phyloP scores from a whole-genome alignment of 2,113 vertebrate species.

The Chlamydotis undulata region DNA sequence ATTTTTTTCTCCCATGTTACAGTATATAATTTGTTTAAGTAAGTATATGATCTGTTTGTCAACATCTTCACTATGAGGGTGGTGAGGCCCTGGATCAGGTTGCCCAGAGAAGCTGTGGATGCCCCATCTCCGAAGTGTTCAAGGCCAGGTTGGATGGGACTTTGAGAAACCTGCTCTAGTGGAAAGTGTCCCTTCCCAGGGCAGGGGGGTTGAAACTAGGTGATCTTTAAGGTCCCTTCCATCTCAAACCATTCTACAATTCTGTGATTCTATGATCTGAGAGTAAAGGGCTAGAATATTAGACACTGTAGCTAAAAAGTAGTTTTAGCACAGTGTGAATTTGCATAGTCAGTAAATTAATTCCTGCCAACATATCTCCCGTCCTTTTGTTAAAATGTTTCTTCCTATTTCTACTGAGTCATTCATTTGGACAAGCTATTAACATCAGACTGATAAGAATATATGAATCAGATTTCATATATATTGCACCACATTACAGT shows the following conservation, averaged over 20 bases:
- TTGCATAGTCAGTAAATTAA: not conserved
- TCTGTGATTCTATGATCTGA: not conserved
- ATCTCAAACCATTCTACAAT: too few relatives aligned
- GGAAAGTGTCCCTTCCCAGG: too few relatives aligned
- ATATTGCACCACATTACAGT: constrained; percentile 20
- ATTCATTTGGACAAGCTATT: not conserved
- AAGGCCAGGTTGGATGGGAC: too few relatives aligned
- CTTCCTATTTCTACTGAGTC: not conserved
- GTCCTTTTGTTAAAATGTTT: not conserved
- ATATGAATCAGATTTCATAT: constrained; percentile 1
- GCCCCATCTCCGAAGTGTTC: too few relatives aligned
- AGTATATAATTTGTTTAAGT: not conserved
- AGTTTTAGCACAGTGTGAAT: not conserved
- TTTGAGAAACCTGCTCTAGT: too few relatives aligned
- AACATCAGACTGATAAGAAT: not conserved
- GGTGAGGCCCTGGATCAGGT: too few relatives aligned
- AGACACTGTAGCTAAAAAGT: not conserved
- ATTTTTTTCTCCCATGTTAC: not conserved
- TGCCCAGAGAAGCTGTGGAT: too few relatives aligned
- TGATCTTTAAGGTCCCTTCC: too few relatives aligned
- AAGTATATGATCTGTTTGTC: not conserved
- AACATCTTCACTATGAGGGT: not conserved
- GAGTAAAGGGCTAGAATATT: not conserved
- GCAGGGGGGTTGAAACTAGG: too few relatives aligned
- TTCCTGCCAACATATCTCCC: not conserved